Evolutionary conservation across 2,888 invertebrate genomes (phyloP).

Genomic region (Tineola bisselliella): DNA sequence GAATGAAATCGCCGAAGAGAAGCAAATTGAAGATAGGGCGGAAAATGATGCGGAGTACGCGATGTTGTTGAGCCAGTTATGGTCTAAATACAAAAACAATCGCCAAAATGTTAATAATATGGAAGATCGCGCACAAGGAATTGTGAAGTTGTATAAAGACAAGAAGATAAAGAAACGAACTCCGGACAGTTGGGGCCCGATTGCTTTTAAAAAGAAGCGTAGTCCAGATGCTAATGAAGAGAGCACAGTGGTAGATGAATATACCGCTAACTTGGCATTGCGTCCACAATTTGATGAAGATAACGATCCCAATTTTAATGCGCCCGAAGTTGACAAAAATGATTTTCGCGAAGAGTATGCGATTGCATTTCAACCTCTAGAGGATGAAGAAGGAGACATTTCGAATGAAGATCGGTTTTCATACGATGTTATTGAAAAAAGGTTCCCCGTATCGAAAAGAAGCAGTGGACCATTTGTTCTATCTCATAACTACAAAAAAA

Average conservation of each 20-base stretch:
- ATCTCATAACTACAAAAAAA: slow-evolving; percentile 30
- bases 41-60: slow-evolving; percentile 65
- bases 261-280: not conserved
- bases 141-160: slow-evolving; percentile 55
- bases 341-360: slow-evolving; percentile 57
- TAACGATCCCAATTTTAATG: slow-evolving; percentile 38
- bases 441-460: slow-evolving; percentile 74
- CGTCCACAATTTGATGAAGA: not conserved
- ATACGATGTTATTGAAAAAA: slow-evolving; percentile 60
- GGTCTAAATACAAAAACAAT: slow-evolving; percentile 66
- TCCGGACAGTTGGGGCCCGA: slow-evolving; percentile 59
- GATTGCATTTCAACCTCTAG: slow-evolving; percentile 58
- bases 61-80: slow-evolving; percentile 62
- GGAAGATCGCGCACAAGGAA: slow-evolving; percentile 47
- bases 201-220: slow-evolving; percentile 60
- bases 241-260: slow-evolving; percentile 15
- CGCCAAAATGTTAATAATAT: slow-evolving; percentile 31
- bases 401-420: slow-evolving; percentile 51
- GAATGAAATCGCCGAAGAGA: slow-evolving; percentile 32
- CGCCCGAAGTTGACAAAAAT: slow-evolving; percentile 48
- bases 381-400: slow-evolving; percentile 54
- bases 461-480: slow-evolving; percentile 58
- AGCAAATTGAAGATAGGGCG: slow-evolving; percentile 34
- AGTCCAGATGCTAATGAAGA: slow-evolving; percentile 34
- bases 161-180: slow-evolving; percentile 53